phyloP scores from a whole-genome alignment of 2,888 invertebrate genomes.

The Zaprionus lineosus region DNA sequence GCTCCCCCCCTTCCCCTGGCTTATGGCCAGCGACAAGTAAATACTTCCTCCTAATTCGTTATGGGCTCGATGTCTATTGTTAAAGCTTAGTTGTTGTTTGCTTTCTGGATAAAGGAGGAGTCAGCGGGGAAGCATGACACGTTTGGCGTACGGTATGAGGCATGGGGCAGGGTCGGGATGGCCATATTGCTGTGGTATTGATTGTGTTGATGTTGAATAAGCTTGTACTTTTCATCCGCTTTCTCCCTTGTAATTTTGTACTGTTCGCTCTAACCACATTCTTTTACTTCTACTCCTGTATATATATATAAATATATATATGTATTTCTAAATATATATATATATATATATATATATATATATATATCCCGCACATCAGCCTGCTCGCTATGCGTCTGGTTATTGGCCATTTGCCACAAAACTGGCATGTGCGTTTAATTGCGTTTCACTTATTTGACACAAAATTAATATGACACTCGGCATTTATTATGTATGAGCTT shows the following conservation, averaged over 20 bases:
- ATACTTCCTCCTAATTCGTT: no score
- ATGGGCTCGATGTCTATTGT: conserved; percentile 24
- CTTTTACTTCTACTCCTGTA: no score
- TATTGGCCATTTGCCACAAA: conserved; percentile 70
- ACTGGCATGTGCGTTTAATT: conserved; percentile 79
- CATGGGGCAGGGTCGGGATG: no score
- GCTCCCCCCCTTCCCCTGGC: no score
- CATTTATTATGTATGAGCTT: conserved; percentile 6
- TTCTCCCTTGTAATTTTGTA: no score
- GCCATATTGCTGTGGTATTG: conserved; percentile 60
- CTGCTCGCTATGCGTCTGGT: conserved; percentile 28
- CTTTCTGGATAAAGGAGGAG: conserved; percentile 20
- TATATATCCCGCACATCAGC: not conserved
- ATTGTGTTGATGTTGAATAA: conserved; percentile 36
- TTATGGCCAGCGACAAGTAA: no score
- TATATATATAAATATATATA: no score
- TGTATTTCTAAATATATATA: conserved; percentile 34
- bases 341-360: not conserved
- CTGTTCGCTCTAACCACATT: no score
- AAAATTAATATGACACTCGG: conserved; percentile 72
- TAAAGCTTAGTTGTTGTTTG: conserved; percentile 27
- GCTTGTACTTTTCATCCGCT: conserved; percentile 11
- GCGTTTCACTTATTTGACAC: conserved; percentile 78
- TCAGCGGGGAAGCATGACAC: no score
- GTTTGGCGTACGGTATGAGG: no score